Evolutionary conservation across 2,797 vertebrate genomes (phyloP).

Genomic region (Centroberyx gerrardi): DNA sequence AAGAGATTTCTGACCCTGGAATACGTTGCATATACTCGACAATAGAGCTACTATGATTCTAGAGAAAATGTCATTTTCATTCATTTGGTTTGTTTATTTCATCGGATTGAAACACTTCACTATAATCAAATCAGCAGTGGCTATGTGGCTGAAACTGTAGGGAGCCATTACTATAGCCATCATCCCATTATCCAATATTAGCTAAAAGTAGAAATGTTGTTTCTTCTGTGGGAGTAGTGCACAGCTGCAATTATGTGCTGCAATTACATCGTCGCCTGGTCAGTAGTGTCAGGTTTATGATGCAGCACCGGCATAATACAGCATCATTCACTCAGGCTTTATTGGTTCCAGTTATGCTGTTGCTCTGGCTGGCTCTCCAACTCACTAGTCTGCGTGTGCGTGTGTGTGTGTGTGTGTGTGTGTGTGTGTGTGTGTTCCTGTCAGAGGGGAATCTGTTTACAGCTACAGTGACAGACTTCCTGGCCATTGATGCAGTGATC

Average conservation of each 20-base stretch:
- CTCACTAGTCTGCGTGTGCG: slow-evolving; percentile 21
- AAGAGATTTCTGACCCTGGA: not conserved
- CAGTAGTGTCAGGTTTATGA: slow-evolving; percentile 51
- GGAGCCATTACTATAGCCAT: slow-evolving; percentile 43
- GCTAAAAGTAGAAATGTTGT: slow-evolving; percentile 15
- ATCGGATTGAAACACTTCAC: slow-evolving; percentile 42
- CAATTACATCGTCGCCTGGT: slow-evolving; percentile 57
- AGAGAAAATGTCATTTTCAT: slow-evolving; percentile 1
- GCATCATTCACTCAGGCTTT: slow-evolving; percentile 20
- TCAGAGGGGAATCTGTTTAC: slow-evolving; percentile 96
- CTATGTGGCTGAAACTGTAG: slow-evolving; percentile 37
- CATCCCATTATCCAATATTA: slow-evolving; percentile 50
- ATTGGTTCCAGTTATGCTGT: slow-evolving; percentile 42
- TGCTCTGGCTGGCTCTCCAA: slow-evolving; percentile 21
- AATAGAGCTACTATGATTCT: not conserved
- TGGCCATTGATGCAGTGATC: slow-evolving; percentile 97
- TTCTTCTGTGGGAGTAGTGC: slow-evolving; percentile 21
- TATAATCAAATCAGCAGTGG: slow-evolving; percentile 43
- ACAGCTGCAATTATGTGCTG: slow-evolving; percentile 49
- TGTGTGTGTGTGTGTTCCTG: slow-evolving; percentile 49
- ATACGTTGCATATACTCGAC: not conserved
- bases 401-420: slow-evolving; percentile 41
- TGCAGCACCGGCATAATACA: slow-evolving; percentile 27
- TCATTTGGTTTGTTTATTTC: slow-evolving; percentile 30
- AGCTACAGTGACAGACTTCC: slow-evolving; percentile 96